Conservation (phyloP, 2,888 invertebrate species). For the Ferrisia virgata region DNA sequence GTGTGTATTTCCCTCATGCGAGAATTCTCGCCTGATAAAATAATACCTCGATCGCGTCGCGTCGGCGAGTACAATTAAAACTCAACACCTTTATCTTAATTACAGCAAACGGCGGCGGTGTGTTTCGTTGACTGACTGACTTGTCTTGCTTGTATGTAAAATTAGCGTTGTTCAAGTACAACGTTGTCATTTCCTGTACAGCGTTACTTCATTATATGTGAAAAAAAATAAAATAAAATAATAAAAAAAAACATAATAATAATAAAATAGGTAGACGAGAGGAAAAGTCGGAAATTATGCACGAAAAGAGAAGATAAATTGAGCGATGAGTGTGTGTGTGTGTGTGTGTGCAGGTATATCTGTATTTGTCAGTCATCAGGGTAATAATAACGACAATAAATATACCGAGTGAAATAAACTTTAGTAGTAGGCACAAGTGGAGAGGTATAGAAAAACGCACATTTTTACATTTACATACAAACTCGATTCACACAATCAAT, state of each 20-base stretch:
- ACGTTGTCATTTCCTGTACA: constrained; percentile 14
- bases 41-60: not conserved
- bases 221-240: not conserved
- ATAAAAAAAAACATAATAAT: not conserved
- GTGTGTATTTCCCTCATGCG: not conserved
- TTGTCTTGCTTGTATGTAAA: not conserved
- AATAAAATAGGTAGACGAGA: no score
- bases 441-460: no score
- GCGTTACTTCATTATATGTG: not conserved
- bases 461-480: no score
- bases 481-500: no score
- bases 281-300: not conserved
- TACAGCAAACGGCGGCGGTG: no score
- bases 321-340: not conserved
- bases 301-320: not conserved
- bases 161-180: constrained; percentile 6
- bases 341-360: no score
- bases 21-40: not conserved
- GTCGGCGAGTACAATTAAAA: constrained; percentile 12
- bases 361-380: no score
- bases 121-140: not conserved
- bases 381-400: not conserved
- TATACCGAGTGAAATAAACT: no score
- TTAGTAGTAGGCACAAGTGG: no score
- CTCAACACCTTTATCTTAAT: constrained; percentile 11